Percentiles rank a stretch among this genome's conserved stretches.
phyloP scores from a whole-genome alignment of 2,888 invertebrate genomes.

The Agriopis leucophaearia region DNA sequence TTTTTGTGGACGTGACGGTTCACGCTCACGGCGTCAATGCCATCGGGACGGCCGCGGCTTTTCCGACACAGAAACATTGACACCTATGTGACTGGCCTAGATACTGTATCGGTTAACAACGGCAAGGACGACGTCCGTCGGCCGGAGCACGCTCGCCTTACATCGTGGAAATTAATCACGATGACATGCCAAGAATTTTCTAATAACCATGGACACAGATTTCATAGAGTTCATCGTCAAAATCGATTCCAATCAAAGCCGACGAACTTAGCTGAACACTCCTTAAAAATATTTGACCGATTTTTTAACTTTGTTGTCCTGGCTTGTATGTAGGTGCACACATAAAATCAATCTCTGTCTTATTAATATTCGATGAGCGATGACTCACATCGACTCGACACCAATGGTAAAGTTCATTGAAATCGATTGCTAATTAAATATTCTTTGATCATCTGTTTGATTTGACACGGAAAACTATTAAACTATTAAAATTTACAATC shows the following conservation, averaged over 20 bases:
- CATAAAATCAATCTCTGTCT: conserved; percentile 12
- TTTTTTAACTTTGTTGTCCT: not conserved
- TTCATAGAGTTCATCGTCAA: not conserved
- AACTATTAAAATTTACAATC: conserved; percentile 14
- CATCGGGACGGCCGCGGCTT: conserved; percentile 65
- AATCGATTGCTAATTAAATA: conserved; percentile 29
- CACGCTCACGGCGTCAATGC: conserved; percentile 76
- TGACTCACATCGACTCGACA: conserved; percentile 21
- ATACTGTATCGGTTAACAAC: conserved; percentile 64
- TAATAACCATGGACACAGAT: not conserved
- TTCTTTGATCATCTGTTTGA: conserved; percentile 34
- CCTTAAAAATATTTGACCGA: not conserved
- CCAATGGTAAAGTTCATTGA: conserved; percentile 24
- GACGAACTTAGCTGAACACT: not conserved
- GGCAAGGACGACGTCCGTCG: conserved; percentile 58
- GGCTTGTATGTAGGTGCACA: not conserved
- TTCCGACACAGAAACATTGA: conserved; percentile 82
- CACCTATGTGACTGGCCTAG: conserved; percentile 79
- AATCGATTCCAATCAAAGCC: not conserved
- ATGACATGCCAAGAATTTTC: conserved; percentile 54
- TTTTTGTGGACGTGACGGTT: conserved; percentile 80
- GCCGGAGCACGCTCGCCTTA: conserved; percentile 44
- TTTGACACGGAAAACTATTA: conserved; percentile 15
- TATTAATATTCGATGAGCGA: conserved; percentile 20
- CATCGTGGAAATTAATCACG: conserved; percentile 57